Evolutionary conservation across 2,888 invertebrate species (phyloP), one percentile per base, ranked within the genome.

Genomic region (Tribolium freemani): DNA sequence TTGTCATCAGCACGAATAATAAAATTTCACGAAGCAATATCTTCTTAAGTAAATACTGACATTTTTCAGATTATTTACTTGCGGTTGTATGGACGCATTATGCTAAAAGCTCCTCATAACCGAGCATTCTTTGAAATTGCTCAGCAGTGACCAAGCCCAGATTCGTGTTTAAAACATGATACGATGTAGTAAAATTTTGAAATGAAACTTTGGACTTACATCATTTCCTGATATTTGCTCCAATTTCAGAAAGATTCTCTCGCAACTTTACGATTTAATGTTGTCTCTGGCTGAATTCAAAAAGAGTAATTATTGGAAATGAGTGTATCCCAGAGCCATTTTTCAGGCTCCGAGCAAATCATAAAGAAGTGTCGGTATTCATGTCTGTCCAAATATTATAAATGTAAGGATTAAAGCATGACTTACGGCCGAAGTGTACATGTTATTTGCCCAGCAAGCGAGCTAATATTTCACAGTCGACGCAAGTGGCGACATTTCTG

Each of bases 401-500:
- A 80, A 81, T 81, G 77, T 79, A 74, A 77, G 79, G 80, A 80
- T 81, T 81, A 81, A 76, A 76, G 76, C 61, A 74, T 80, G 79
- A 80, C 78, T 80, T 80, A 80, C 79, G 78, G 73, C 77, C 70
- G 31, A 66, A 71, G 74, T 78, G 77, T 79, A 77, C 75, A 79
- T 77, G 76, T 79, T 78, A 78, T 80, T 78, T 80, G 78, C 76
- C 74, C 76, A 75, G 76, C 78, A 80, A 81, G 80, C 77, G 74
- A 77, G 78, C 77, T 78, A 79, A 81, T 81, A 81, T 80, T 78
- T 76, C 74, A 79, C 75, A 78, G 78, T 76, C 76, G 76, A 64
- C 72, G 73, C 78, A 78, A 80, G 77, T 78, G 79, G 80, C 76
- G 79, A 81, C 78, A 77, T 76, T 71, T 76, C 79, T 75, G 76